phyloP scores from a whole-genome alignment of 2,113 vertebrate genomes.

The Misgurnus anguillicaudatus region DNA sequence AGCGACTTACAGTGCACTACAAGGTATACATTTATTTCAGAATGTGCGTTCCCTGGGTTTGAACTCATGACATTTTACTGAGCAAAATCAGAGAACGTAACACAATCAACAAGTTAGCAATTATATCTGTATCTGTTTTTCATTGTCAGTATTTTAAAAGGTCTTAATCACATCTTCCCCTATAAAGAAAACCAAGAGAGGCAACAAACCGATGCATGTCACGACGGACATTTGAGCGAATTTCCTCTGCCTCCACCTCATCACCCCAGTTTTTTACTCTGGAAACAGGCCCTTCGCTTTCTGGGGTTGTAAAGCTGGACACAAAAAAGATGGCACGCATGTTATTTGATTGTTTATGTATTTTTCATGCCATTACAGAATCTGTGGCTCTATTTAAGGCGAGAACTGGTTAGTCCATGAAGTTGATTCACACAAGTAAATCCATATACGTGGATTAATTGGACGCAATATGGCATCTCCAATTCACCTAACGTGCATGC shows the following conservation, averaged over 20 bases:
- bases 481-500: no score
- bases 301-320: constrained; percentile 91
- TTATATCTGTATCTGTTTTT: background rate
- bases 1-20: no score
- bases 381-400: no score
- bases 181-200: background rate
- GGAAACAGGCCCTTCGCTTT: constrained; percentile 78
- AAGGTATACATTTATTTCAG: no score
- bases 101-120: background rate
- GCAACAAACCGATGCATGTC: constrained; percentile 87
- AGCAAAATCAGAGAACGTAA: no score
- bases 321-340: background rate
- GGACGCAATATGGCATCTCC: no score
- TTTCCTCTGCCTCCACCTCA: constrained; percentile 88
- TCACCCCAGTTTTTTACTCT: constrained; percentile 87
- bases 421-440: no score
- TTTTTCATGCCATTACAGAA: no score
- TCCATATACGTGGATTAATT: no score
- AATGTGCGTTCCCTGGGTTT: no score
- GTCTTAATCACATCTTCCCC: background rate
- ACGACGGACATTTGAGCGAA: constrained; percentile 80
- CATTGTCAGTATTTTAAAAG: background rate
- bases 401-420: no score
- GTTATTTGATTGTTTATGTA: background rate
- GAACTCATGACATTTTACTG: no score